A percentile compares a stretch with the other conserved stretches of the same genome.
Conservation (phyloP, 37 sponge, comb jelly and placozoan species). For the Theonella swinhoei region DNA sequence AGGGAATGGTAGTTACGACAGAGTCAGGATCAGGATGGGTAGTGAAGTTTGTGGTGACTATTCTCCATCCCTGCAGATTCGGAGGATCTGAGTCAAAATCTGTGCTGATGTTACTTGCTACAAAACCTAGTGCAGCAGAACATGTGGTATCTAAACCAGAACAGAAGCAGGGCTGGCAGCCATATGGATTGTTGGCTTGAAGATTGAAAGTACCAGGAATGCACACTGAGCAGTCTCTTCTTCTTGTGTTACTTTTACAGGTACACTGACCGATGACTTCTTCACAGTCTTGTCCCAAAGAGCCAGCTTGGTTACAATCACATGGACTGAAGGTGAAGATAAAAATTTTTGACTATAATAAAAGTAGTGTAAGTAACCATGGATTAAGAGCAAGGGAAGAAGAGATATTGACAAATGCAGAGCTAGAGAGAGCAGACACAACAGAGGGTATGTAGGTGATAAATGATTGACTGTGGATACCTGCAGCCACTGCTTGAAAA, state of each 20-base stretch:
- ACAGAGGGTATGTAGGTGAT: no score
- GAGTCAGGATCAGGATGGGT: neutral
- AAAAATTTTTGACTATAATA: no score
- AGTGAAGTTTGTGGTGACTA: neutral
- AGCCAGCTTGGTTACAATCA: constrained; percentile 33
- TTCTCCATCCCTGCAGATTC: constrained; percentile 23
- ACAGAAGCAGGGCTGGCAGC: constrained; percentile 84
- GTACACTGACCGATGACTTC: constrained; percentile 60
- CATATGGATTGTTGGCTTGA: constrained; percentile 53
- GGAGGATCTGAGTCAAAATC: neutral
- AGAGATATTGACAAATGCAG: no score
- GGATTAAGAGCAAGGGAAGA: no score
- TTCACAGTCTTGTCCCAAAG: constrained; percentile 21
- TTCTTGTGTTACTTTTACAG: constrained; percentile 31
- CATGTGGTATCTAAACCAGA: constrained; percentile 56
- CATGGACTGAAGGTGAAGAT: constrained; percentile 43
- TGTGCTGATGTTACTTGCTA: neutral
- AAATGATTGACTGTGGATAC: constrained; percentile 35
- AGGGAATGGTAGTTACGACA: neutral
- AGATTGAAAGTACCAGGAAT: constrained; percentile 62
- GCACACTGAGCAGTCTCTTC: constrained; percentile 49
- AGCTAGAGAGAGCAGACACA: no score
- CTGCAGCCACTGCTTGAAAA: constrained; percentile 65
- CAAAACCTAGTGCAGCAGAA: constrained; percentile 44
- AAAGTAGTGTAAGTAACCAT: no score